These are phyloP conservation scores for Tetraodon nigroviridis DNA, from an alignment of 2,113 vertebrate genomes.

Conservation along the genomic window DNA sequence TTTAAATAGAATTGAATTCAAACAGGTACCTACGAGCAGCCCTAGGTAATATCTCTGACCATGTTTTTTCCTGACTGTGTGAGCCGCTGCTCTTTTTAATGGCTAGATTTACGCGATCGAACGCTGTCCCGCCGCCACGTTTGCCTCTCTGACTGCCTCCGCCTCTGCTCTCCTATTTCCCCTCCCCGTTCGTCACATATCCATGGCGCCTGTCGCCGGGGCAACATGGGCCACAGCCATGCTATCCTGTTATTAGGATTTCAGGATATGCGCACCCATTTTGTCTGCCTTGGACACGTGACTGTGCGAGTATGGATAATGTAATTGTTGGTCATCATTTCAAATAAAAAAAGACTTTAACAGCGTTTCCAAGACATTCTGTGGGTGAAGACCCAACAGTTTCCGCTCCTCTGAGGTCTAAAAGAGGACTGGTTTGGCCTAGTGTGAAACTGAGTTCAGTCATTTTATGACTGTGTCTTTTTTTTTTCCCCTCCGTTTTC, in stretches of 20 bases:
- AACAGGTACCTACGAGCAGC: conserved; percentile 32
- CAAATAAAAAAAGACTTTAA: conserved; percentile 24
- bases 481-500: neutral
- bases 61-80: no score
- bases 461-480: conserved; percentile 2
- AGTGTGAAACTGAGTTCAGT: conserved; percentile 12
- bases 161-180: conserved; percentile 51
- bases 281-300: conserved; percentile 16
- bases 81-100: neutral
- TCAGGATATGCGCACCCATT: conserved; percentile 46
- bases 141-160: conserved; percentile 1
- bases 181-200: conserved; percentile 61
- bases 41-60: neutral
- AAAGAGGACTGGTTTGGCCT: conserved; percentile 10
- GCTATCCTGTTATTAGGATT: conserved; percentile 76
- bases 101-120: neutral
- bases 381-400: conserved; percentile 16
- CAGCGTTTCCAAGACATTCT: conserved; percentile 1
- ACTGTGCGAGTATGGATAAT: neutral
- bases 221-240: conserved; percentile 70
- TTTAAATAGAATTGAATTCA: conserved; percentile 52
- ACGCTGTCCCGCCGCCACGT: neutral
- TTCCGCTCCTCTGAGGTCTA: conserved; percentile 17
- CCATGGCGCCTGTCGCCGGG: conserved; percentile 70
- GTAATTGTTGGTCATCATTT: no score